Percentiles rank a stretch among this genome's conserved stretches.
Conservation (phyloP, 2,888 invertebrate species). For the Ophioninae sp. region DNA sequence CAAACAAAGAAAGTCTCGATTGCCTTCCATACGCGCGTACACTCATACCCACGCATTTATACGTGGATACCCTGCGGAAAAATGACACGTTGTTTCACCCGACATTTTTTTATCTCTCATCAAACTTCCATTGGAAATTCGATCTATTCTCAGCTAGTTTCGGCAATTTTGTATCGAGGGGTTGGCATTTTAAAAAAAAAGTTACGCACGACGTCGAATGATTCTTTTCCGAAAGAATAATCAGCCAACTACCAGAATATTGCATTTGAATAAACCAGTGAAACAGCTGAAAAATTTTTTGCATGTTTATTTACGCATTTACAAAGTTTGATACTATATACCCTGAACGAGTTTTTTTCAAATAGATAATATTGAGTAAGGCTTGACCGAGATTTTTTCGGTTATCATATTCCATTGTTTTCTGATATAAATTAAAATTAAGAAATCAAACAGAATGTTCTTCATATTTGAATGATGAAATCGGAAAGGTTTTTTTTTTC, state of each 20-base stretch:
- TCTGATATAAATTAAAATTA: too few species aligned
- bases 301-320: too few species aligned
- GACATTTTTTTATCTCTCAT: background rate
- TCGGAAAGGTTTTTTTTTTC: background rate
- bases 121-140: background rate
- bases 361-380: too few species aligned
- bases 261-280: background rate
- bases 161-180: background rate
- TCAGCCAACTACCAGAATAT: background rate
- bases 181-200: background rate
- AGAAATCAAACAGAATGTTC: too few species aligned
- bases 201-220: background rate
- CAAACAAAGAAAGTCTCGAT: conserved; percentile 68
- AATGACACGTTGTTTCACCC: conserved; percentile 1
- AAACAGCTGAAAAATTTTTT: too few species aligned
- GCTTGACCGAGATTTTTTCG: too few species aligned
- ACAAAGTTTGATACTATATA: too few species aligned
- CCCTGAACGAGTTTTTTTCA: too few species aligned
- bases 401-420: too few species aligned
- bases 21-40: conserved; percentile 61
- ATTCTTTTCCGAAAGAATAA: background rate
- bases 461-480: too few species aligned
- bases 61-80: background rate
- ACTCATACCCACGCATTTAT: background rate
- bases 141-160: background rate